Conservation (phyloP, 1,140 invertebrate genomes). For the Pteromalus puparum region DNA sequence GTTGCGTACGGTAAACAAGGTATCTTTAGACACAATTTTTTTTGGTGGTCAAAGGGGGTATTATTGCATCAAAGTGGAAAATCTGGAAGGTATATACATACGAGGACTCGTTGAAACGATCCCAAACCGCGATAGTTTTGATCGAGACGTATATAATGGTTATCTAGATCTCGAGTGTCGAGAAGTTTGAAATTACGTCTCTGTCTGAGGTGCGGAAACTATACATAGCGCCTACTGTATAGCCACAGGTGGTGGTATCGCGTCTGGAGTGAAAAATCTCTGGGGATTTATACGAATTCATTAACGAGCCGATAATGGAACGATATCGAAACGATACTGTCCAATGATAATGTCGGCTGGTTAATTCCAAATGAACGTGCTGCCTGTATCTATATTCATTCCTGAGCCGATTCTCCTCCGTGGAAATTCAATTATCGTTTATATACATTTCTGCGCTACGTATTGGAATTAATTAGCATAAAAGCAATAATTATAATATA, state of each 20-base stretch:
- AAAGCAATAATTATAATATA: too few species aligned
- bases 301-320: neutral
- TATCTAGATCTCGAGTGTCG: too few species aligned
- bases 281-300: neutral
- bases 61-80: too few species aligned
- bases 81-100: too few species aligned
- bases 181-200: too few species aligned
- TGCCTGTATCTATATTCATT: neutral
- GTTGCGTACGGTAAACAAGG: too few species aligned
- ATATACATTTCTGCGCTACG: neutral
- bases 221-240: neutral
- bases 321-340: neutral
- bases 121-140: too few species aligned
- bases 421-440: conserved; percentile 7
- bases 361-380: neutral
- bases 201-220: too few species aligned
- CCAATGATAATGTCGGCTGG: neutral
- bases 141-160: too few species aligned
- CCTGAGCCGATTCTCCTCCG: neutral
- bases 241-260: neutral
- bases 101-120: neutral
- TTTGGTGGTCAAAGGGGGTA: too few species aligned
- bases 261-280: neutral
- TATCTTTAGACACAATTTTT: too few species aligned
- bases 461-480: neutral